Percentiles rank a stretch among this genome's conserved stretches.
Evolutionary conservation across 2,888 invertebrate genomes (phyloP).

Genomic region (Rhabditoides inermis): DNA sequence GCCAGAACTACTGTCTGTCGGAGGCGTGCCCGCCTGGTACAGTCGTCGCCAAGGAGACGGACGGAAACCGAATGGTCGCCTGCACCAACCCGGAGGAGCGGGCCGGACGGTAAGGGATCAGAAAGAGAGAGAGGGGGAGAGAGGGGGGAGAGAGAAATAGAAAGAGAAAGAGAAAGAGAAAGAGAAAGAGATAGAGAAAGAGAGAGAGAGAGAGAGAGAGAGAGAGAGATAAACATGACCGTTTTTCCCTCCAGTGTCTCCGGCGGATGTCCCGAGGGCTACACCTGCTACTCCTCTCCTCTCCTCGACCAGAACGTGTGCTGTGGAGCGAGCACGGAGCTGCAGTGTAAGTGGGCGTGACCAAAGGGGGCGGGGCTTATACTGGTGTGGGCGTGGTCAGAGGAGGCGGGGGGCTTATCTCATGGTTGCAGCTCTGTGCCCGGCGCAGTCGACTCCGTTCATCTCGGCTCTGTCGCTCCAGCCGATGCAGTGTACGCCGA

Average conservation of each 20-base stretch:
- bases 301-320: slow-evolving; percentile 51
- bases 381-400: no score
- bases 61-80: slow-evolving; percentile 38
- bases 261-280: slow-evolving; percentile 50
- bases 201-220: no score
- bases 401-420: no score
- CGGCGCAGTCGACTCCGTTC: slow-evolving; percentile 48
- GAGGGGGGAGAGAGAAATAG: no score
- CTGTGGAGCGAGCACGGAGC: slow-evolving; percentile 47
- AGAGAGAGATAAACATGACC: no score
- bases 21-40: slow-evolving; percentile 50
- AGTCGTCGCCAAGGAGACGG: slow-evolving; percentile 47
- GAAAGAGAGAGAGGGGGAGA: no score
- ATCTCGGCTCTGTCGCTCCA: slow-evolving; percentile 50
- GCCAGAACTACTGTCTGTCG: slow-evolving; percentile 50
- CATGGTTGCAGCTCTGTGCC: slow-evolving; percentile 41
- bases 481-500: slow-evolving; percentile 52
- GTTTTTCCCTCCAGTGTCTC: no score
- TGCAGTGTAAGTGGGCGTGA: slow-evolving; percentile 28
- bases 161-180: no score
- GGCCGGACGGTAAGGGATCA: no score
- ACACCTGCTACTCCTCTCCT: slow-evolving; percentile 46
- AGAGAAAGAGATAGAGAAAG: no score
- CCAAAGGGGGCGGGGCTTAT: no score
- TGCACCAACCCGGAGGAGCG: slow-evolving; percentile 48